Conservation (phyloP, 1,140 invertebrate species). For the Contarinia nasturtii region DNA sequence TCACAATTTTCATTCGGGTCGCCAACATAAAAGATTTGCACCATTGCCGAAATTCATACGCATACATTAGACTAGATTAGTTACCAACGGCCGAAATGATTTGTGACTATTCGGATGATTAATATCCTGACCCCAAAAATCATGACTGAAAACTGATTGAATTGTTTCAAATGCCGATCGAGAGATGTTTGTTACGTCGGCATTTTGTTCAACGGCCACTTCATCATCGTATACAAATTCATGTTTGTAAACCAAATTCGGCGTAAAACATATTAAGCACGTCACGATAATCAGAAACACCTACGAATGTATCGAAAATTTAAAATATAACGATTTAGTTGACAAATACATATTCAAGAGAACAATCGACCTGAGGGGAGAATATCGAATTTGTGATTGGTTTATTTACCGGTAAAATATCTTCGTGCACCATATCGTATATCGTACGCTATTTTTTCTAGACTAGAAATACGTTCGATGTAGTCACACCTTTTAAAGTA, state of each 20-base stretch:
- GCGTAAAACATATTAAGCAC: too few species aligned
- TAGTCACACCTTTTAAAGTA: too few species aligned
- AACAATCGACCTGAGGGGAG: too few species aligned
- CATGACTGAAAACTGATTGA: slow-evolving; percentile 48
- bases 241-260: neutral
- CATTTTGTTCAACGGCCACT: slow-evolving; percentile 73
- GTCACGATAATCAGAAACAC: too few species aligned
- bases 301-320: too few species aligned
- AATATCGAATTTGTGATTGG: too few species aligned
- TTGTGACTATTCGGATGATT: slow-evolving; percentile 65
- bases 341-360: too few species aligned
- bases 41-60: slow-evolving; percentile 11
- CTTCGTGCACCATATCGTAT: too few species aligned
- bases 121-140: slow-evolving; percentile 82
- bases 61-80: slow-evolving; percentile 18
- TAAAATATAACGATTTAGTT: too few species aligned
- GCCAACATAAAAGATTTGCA: slow-evolving; percentile 8
- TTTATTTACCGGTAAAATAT: too few species aligned
- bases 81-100: slow-evolving; percentile 72
- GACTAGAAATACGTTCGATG: too few species aligned
- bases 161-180: slow-evolving; percentile 30
- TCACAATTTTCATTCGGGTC: slow-evolving; percentile 19
- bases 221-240: slow-evolving; percentile 81
- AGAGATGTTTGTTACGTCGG: slow-evolving; percentile 60
- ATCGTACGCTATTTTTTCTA: too few species aligned